These are phyloP conservation scores for Triplophysa yarkandensis DNA, from an alignment of 2,797 vertebrate species.

Conservation along the genomic window DNA sequence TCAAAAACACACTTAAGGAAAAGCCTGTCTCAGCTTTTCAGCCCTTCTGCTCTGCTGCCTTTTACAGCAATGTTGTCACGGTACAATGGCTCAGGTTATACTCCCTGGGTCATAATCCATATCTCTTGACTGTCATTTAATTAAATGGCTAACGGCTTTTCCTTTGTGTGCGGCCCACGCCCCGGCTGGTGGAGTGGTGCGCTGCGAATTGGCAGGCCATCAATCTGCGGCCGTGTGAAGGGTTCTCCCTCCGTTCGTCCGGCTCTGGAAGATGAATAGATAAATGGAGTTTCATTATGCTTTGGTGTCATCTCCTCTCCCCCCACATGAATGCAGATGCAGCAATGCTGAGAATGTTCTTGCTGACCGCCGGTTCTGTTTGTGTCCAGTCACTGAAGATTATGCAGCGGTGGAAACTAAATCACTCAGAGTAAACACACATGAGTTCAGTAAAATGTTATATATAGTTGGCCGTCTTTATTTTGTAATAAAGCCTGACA, in stretches of 20 bases:
- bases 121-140: slow-evolving; percentile 62
- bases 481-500: background rate
- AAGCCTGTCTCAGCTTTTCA: slow-evolving; percentile 56
- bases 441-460: background rate
- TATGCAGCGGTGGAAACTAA: background rate
- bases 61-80: slow-evolving; percentile 44
- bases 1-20: slow-evolving; percentile 50
- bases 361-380: background rate
- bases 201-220: slow-evolving; percentile 51
- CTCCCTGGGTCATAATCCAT: slow-evolving; percentile 58
- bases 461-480: background rate
- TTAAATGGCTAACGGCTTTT: slow-evolving; percentile 57
- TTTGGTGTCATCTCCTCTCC: slow-evolving; percentile 39
- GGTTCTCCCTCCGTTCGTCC: slow-evolving; percentile 37
- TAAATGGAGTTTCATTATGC: slow-evolving; percentile 57
- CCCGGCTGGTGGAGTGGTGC: slow-evolving; percentile 45
- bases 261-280: slow-evolving; percentile 49
- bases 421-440: background rate
- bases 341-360: slow-evolving; percentile 29
- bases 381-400: background rate
- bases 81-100: slow-evolving; percentile 49
- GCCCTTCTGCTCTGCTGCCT: slow-evolving; percentile 22
- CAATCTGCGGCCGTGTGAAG: slow-evolving; percentile 47
- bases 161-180: slow-evolving; percentile 49
- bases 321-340: slow-evolving; percentile 39